Conservation (phyloP, 2,888 invertebrate genomes). For the Bellardia pandia region DNA sequence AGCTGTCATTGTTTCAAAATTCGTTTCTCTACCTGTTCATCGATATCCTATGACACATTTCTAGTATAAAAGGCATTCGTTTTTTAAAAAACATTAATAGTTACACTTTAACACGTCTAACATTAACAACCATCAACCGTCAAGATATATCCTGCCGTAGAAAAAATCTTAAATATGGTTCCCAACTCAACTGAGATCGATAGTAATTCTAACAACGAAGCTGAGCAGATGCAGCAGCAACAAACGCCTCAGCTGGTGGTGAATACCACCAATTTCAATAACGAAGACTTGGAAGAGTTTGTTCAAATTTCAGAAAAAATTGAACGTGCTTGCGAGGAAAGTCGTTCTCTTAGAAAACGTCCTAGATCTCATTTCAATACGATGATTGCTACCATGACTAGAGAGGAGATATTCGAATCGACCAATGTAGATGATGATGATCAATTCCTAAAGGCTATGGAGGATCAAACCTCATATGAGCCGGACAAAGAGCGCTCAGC, state of each 20-base stretch:
- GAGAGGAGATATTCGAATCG: slow-evolving; percentile 80
- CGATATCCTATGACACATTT: neutral
- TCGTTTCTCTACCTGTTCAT: no score
- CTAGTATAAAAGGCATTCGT: slow-evolving; percentile 69
- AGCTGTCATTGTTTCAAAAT: slow-evolving; percentile 26
- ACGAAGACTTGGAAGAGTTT: slow-evolving; percentile 78
- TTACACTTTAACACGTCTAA: slow-evolving; percentile 77
- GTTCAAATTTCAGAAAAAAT: slow-evolving; percentile 79
- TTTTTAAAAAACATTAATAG: slow-evolving; percentile 54
- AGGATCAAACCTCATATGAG: slow-evolving; percentile 76
- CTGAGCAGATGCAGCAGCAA: slow-evolving; percentile 6
- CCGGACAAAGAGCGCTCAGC: slow-evolving; percentile 16
- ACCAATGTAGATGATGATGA: slow-evolving; percentile 78
- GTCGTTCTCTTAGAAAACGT: slow-evolving; percentile 61
- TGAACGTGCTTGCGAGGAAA: slow-evolving; percentile 74
- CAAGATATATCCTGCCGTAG: slow-evolving; percentile 64
- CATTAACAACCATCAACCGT: slow-evolving; percentile 72
- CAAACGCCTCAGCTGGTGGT: slow-evolving; percentile 73
- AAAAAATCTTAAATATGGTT: slow-evolving; percentile 76
- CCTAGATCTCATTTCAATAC: slow-evolving; percentile 63
- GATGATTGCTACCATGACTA: slow-evolving; percentile 77
- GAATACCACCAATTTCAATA: slow-evolving; percentile 79
- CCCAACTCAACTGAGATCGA: slow-evolving; percentile 76
- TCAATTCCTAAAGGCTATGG: slow-evolving; percentile 76
- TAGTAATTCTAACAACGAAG: slow-evolving; percentile 19